phyloP scores from a whole-genome alignment of 1,140 invertebrate genomes.

The Papilio machaon region DNA sequence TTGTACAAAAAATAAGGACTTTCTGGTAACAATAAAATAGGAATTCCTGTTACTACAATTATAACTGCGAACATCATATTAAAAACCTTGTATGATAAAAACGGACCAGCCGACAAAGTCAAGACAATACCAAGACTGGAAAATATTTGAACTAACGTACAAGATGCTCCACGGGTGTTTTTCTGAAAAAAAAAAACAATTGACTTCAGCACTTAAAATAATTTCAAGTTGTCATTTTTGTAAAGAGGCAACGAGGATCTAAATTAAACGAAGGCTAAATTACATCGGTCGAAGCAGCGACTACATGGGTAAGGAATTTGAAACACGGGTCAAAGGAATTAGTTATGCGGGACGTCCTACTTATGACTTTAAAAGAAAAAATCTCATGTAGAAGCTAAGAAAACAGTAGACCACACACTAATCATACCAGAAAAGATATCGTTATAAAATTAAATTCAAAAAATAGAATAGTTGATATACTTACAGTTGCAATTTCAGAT shows the following conservation, averaged over 20 bases:
- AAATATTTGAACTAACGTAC: slow-evolving; percentile 54
- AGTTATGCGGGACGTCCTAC: no score
- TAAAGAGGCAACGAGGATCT: neutral
- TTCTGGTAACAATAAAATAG: slow-evolving; percentile 51
- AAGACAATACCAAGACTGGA: slow-evolving; percentile 50
- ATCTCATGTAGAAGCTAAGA: no score
- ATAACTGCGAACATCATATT: slow-evolving; percentile 45
- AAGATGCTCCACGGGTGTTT: slow-evolving; percentile 50
- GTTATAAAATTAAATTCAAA: neutral
- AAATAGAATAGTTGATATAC: slow-evolving; percentile 32
- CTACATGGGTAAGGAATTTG: no score
- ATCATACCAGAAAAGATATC: neutral
- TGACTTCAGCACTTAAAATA: neutral
- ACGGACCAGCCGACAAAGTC: slow-evolving; percentile 54
- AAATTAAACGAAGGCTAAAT: neutral
- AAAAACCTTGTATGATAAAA: slow-evolving; percentile 47
- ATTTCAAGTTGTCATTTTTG: neutral
- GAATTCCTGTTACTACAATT: slow-evolving; percentile 36
- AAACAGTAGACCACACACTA: neutral
- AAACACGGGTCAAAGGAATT: no score
- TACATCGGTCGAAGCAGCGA: neutral
- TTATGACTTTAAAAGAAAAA: no score
- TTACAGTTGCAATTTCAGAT: slow-evolving; percentile 59
- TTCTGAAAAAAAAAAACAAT: slow-evolving; percentile 48
- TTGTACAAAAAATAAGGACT: slow-evolving; percentile 53